Base-by-base conservation (phyloP, 92 coral and sea anemone species). In the Pocillopora meandrina region DNA sequence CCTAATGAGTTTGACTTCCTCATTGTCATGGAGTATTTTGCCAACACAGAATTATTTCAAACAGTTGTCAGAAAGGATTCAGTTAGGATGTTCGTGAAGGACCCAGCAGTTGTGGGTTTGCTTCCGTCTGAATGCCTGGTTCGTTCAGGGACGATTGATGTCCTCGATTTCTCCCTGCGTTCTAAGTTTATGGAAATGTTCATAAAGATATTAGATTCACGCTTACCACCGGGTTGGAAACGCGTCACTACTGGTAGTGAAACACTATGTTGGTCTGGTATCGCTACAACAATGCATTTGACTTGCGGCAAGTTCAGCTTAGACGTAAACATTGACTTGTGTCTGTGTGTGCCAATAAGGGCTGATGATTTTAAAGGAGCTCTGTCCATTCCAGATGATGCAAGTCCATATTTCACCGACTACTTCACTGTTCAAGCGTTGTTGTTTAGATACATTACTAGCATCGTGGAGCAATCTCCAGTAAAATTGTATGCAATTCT, bases 201-300 rank as follows among this genome's bases (percentile, higher is more conserved):
- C 56, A 72, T 75, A 9, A 60, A 82, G 17, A 82, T 57, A 87
- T 81, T 87, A 75, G 87, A 87, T 56, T 12, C 20, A 23, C 52
- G 65, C 66, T 17, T 87, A 13, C 61, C 75, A 71, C 12, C 75
- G 19, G 90, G 82, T 9, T 87, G 90, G 90, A 66, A 31, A 82
- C 23, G 90, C 31, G 75, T 35, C 18, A 61, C 71, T 1, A 64
- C 79, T 15, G 83, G 65, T 15, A 61, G 59, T 6, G 42, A 74
- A 81, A 23, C 33, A 82, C 64, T 42, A 18, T 75, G 87, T 81
- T 47, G 55, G 56, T 87, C 90, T 81, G 61, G 78, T 26, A 81
- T 87, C 63, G 90, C 90, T 6, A 74, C 87, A 31, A 87, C 90
- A 81, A 62, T 87, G 81, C 87, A 87, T 87, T 74, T 87, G 87